These are phyloP conservation scores for Timema cristinae DNA, from an alignment of 2,888 invertebrate species.

Conservation along the genomic window DNA sequence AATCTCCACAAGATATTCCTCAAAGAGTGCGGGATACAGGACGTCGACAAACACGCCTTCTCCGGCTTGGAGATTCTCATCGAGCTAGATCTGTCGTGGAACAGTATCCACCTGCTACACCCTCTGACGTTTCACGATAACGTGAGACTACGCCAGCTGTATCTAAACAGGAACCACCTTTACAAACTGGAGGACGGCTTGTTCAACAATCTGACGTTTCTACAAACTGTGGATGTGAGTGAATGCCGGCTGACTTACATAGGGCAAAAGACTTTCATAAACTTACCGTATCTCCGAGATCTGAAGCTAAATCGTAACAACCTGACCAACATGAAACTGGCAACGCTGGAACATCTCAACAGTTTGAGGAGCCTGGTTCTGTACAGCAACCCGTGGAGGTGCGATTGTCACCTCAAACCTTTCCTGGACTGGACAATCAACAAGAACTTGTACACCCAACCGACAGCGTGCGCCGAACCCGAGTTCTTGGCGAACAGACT, in stretches of 20 bases:
- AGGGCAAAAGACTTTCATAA: constrained; percentile 65
- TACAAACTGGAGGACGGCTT: constrained; percentile 67
- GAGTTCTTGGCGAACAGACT: constrained; percentile 59
- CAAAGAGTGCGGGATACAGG: constrained; percentile 67
- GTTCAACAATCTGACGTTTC: constrained; percentile 67
- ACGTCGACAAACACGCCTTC: constrained; percentile 71
- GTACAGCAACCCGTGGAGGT: constrained; percentile 81
- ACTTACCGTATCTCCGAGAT: constrained; percentile 62
- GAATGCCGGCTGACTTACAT: constrained; percentile 69
- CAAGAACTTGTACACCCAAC: constrained; percentile 68
- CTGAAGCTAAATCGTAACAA: constrained; percentile 71
- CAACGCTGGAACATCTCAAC: constrained; percentile 34
- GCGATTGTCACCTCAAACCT: constrained; percentile 76
- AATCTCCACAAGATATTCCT: constrained; percentile 79
- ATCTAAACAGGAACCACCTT: constrained; percentile 71
- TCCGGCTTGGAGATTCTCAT: constrained; percentile 71
- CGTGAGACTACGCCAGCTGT: constrained; percentile 64
- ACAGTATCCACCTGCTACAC: constrained; percentile 61
- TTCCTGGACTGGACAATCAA: constrained; percentile 70
- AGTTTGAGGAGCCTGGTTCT: constrained; percentile 66
- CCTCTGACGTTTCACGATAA: constrained; percentile 68
- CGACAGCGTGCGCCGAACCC: constrained; percentile 71
- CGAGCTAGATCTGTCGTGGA: constrained; percentile 76
- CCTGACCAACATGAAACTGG: constrained; percentile 57
- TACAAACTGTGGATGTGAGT: constrained; percentile 73